These are phyloP conservation scores for Pelagia noctiluca DNA, from an alignment of 30 jellyfish, hydroid and myxozoan genomes.

Conservation along the genomic window DNA sequence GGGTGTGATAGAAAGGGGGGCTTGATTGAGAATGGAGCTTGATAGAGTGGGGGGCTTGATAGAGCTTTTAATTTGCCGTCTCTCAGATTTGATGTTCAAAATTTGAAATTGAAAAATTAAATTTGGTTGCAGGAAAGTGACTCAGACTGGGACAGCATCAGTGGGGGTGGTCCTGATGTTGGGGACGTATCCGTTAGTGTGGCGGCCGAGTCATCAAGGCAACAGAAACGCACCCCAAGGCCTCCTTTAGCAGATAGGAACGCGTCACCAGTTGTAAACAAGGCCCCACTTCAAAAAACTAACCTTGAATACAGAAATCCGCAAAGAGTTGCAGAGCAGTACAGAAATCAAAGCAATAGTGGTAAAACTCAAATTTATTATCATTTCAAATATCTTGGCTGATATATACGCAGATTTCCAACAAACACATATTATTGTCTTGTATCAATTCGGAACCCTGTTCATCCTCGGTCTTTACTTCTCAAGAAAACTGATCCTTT, in stretches of 20 bases:
- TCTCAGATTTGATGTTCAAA: no score
- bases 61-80: no score
- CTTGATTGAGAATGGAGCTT: no score
- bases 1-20: no score
- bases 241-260: background rate
- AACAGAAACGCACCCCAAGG: constrained; percentile 7
- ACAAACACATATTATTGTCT: no score
- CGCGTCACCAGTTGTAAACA: constrained; percentile 5
- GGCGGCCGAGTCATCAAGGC: constrained; percentile 8
- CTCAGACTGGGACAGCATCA: constrained; percentile 73
- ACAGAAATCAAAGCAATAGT: constrained; percentile 22
- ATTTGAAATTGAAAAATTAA: no score
- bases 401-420: background rate
- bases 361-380: background rate
- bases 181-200: constrained; percentile 58
- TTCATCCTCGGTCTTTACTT: background rate
- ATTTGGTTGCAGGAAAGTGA: constrained; percentile 50
- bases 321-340: constrained; percentile 65
- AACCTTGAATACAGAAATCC: constrained; percentile 35
- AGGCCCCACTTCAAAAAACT: constrained; percentile 47
- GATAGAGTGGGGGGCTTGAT: no score
- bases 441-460: background rate
- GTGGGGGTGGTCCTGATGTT: constrained; percentile 64
- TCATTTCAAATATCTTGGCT: background rate
- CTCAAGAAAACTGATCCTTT: background rate